A percentile compares a stretch with the other conserved stretches of the same genome.
Conservation (phyloP, 2,113 vertebrate species). For the Gnathonemus longibarbis region DNA sequence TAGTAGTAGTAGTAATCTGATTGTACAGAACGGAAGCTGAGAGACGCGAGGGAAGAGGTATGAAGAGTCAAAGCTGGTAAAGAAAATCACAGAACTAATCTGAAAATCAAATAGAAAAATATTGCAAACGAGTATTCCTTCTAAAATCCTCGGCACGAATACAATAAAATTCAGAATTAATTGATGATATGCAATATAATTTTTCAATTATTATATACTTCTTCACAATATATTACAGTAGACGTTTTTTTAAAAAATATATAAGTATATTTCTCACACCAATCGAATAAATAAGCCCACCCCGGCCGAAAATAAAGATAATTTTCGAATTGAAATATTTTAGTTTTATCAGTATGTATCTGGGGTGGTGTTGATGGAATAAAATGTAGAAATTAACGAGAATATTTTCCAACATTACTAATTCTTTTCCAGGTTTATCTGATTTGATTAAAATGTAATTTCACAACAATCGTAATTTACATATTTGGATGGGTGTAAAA, state of each 20-base stretch:
- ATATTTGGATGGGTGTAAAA: background rate
- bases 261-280: background rate
- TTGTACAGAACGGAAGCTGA: background rate
- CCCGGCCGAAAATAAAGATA: background rate
- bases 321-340: background rate
- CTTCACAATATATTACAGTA: background rate
- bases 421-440: background rate
- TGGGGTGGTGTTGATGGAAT: background rate
- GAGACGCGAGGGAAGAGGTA: background rate
- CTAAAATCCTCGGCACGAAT: background rate
- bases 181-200: background rate
- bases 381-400: background rate
- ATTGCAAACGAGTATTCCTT: background rate
- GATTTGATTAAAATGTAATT: background rate
- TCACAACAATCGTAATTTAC: background rate
- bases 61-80: background rate
- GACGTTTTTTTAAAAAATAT: background rate
- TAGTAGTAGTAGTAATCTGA: background rate
- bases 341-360: background rate
- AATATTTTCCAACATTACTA: background rate
- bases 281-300: background rate
- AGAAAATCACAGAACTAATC: background rate
- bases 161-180: background rate
- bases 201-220: background rate
- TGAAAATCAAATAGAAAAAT: background rate